A percentile compares a stretch with the other conserved stretches of the same genome.
Conservation (phyloP, 2,113 vertebrate species). For the Otis tarda region DNA sequence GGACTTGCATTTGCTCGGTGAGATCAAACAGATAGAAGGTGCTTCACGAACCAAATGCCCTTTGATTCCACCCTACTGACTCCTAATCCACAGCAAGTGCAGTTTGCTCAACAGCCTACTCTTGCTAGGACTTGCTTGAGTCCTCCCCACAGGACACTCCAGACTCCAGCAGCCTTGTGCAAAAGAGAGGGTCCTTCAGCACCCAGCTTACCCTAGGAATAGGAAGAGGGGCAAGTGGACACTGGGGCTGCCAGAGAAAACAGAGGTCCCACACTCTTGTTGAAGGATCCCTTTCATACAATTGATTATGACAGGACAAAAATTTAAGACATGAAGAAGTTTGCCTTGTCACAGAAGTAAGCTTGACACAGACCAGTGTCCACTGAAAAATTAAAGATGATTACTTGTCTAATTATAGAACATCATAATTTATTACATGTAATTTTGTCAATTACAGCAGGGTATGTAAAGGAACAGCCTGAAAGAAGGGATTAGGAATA, state of each 20-base stretch:
- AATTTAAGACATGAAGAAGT: not conserved
- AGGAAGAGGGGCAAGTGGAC: not conserved
- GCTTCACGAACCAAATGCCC: not conserved
- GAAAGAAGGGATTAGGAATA: not conserved
- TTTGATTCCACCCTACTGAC: not conserved
- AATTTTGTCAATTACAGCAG: slow-evolving; percentile 60
- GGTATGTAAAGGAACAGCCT: slow-evolving; percentile 44
- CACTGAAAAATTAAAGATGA: slow-evolving; percentile 63
- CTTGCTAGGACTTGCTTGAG: not conserved
- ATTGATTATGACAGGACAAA: not conserved
- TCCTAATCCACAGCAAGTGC: not conserved
- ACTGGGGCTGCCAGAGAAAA: not conserved
- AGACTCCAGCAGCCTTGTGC: not conserved
- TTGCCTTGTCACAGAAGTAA: slow-evolving; percentile 24
- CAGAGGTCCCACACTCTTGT: not conserved
- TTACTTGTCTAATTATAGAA: slow-evolving; percentile 63
- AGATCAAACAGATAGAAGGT: not conserved
- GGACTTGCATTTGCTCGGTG: not conserved
- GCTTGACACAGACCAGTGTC: slow-evolving; percentile 24
- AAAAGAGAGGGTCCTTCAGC: not conserved
- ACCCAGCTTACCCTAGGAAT: not conserved
- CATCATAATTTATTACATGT: slow-evolving; percentile 13
- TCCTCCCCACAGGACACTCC: not conserved
- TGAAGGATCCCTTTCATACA: not conserved
- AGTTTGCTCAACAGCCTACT: not conserved